A percentile compares a stretch with the other conserved stretches of the same genome.
Evolutionary conservation across 1,140 invertebrate species (phyloP).

Genomic region (Sweltsa coloradensis): DNA sequence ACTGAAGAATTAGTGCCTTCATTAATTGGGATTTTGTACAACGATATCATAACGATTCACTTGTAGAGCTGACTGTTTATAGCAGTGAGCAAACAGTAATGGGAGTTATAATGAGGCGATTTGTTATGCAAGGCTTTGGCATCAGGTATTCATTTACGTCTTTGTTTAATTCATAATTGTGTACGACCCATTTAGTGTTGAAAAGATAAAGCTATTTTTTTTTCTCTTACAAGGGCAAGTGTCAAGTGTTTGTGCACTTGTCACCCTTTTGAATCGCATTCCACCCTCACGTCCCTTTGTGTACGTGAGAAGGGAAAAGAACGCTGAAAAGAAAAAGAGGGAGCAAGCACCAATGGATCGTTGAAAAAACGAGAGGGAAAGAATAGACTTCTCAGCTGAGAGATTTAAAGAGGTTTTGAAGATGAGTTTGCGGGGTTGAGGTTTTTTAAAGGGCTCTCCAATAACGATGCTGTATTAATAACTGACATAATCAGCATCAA

Average conservation of each 20-base stretch:
- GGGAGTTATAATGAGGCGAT: no score
- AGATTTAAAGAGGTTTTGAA: conserved; percentile 2
- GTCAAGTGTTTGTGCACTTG: conserved; percentile 8
- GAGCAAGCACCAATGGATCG: conserved; percentile 2
- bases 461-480: conserved; percentile 1
- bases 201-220: conserved; percentile 1
- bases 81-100: no score
- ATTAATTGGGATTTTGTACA: no score
- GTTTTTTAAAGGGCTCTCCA: no score
- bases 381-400: background rate
- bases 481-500: background rate
- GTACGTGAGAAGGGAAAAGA: conserved; percentile 1
- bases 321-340: conserved; percentile 1
- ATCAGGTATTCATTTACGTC: no score
- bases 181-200: background rate
- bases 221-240: conserved; percentile 2
- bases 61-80: no score
- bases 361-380: background rate
- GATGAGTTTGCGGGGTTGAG: no score
- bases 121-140: no score
- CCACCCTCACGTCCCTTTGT: conserved; percentile 6
- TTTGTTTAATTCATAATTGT: conserved; percentile 2
- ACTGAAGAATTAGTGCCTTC: no score
- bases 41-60: no score
- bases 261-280: conserved; percentile 6